Conservation (phyloP, 2,888 invertebrate species). For the Lottia scabra region DNA sequence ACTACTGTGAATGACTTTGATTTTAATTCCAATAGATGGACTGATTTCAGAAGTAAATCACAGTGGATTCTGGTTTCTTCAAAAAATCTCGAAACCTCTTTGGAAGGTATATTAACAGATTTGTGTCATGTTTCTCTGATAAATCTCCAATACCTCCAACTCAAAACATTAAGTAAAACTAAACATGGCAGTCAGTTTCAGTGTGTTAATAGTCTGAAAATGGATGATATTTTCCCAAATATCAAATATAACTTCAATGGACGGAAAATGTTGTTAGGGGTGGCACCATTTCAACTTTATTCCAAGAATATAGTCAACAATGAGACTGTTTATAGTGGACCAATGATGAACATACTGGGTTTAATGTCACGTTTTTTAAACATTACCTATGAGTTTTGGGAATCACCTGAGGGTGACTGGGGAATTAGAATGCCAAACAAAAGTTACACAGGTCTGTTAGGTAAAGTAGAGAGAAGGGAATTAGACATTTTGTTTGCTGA, state of each 20-base stretch:
- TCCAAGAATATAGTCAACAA: neutral
- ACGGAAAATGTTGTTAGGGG: neutral
- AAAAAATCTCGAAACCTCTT: neutral
- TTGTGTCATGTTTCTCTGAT: neutral
- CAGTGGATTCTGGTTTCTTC: conserved; percentile 7
- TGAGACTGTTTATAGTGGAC: conserved; percentile 6
- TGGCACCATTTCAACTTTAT: neutral
- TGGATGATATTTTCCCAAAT: conserved; percentile 6
- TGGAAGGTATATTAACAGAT: neutral
- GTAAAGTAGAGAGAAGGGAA: neutral
- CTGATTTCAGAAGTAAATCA: conserved; percentile 8
- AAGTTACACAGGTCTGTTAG: neutral
- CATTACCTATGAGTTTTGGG: conserved; percentile 9
- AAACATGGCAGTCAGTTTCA: neutral
- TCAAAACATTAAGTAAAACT: neutral
- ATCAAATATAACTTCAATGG: conserved; percentile 11
- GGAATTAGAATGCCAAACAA: neutral
- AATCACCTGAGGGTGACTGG: conserved; percentile 10
- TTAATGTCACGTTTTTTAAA: conserved; percentile 1
- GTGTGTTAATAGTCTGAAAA: neutral
- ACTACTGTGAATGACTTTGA: conserved; percentile 6
- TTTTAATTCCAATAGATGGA: neutral
- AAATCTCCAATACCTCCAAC: neutral
- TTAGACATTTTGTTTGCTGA: conserved; percentile 11
- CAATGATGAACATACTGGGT: neutral